These are phyloP conservation scores for Ailurus styani DNA, from an alignment of 2,113 vertebrate species.

Conservation along the genomic window DNA sequence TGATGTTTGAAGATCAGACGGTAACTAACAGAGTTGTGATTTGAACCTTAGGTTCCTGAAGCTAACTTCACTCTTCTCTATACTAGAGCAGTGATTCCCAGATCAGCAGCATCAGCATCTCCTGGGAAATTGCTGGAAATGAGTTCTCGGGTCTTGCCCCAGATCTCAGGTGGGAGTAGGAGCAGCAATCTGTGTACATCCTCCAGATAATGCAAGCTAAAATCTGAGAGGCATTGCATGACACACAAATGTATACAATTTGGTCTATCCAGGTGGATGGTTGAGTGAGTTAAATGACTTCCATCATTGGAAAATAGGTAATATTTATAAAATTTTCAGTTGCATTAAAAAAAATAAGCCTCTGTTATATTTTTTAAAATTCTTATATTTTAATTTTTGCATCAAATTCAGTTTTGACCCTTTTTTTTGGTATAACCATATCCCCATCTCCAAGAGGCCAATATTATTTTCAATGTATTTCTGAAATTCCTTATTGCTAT, in stretches of 20 bases:
- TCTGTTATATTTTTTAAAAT: background rate
- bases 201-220: background rate
- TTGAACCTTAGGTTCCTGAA: background rate
- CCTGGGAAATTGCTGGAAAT: background rate
- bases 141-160: background rate
- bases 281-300: background rate
- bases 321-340: background rate
- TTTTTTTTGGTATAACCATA: background rate
- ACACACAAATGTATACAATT: background rate
- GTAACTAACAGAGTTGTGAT: background rate
- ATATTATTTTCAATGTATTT: conserved; percentile 5
- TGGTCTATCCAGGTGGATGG: background rate
- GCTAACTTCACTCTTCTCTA: background rate
- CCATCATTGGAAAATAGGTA: background rate
- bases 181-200: background rate
- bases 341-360: background rate
- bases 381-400: background rate
- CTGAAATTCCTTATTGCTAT: background rate
- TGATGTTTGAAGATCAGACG: background rate
- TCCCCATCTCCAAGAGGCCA: background rate
- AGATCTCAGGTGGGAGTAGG: background rate
- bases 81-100: background rate
- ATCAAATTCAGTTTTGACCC: background rate
- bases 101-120: background rate
- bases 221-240: background rate